Evolutionary conservation across 2,888 invertebrate species (phyloP), one percentile per base, ranked within the genome.

Genomic region (Diadromus collaris): DNA sequence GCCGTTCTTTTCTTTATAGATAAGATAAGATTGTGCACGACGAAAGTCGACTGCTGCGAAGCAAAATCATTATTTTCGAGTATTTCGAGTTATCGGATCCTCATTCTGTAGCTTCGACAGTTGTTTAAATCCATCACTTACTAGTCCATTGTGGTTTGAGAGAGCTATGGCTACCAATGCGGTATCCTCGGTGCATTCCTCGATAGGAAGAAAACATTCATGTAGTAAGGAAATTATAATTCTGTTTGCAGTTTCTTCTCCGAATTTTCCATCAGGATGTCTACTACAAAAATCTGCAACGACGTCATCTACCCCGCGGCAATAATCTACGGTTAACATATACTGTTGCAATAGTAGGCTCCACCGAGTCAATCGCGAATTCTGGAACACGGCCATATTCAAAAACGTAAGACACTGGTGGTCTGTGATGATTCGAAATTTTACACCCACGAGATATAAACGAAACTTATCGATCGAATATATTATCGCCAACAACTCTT

Each of bases 281-380:
- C 74, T 21, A 51, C 78, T 78, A 10, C 64, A 74, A 29, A 78
- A 74, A 24, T 78, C 78, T 1, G 78, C 78, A 6, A 64, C 70
- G 58, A 56, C 54, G 46, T 78, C 74, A 2, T 78, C 78, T 16
- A 65, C 64, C 7, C 74, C 78, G 16, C 64, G 41, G 24, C 74
- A 78, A 32, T 70, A 69, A 19, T n/a, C 34, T 19, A 78, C 51
- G 2, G 32, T 10, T 29, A 63, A 69, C 5, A 32, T 58, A 65
- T 69, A 78, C 51, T 78, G 78, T 69, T 65, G 74, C 1, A 46
- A 41, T 34, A 48, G 41, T 46, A 71, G 13, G 6, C 3, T 19
- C 69, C 69, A 69, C n/a, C 58, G 27, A 34, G 24, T 38, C 0
- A 69, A 19, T 4, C 69, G 27, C 9, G 27, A 54, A 56, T 38